Percentiles rank a stretch among this genome's conserved stretches.
These are phyloP conservation scores for Hippocampus mohnikei DNA, from an alignment of 2,113 vertebrate genomes.

Conservation along the genomic window DNA sequence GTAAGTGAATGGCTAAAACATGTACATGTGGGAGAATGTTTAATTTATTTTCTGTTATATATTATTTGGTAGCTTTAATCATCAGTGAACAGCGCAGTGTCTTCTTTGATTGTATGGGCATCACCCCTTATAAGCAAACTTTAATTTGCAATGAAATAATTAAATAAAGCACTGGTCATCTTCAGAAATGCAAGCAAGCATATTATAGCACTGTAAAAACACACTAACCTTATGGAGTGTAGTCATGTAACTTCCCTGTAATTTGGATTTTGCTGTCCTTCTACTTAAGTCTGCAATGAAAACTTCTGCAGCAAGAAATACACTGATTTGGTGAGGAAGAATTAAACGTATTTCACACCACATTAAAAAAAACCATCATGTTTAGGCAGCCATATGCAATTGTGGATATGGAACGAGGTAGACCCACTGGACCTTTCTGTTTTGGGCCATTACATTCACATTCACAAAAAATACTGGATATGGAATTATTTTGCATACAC, in stretches of 20 bases:
- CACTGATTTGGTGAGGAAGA: constrained; percentile 54
- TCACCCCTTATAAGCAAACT: constrained; percentile 8
- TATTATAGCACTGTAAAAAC: constrained; percentile 30
- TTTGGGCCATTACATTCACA: neutral
- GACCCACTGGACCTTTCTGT: neutral
- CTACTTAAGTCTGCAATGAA: constrained; percentile 40
- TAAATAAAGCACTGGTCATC: neutral
- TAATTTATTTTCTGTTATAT: constrained; percentile 2
- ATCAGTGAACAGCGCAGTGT: neutral
- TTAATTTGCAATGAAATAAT: constrained; percentile 9
- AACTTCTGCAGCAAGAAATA: constrained; percentile 35
- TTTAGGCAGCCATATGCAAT: neutral
- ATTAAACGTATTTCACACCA: constrained; percentile 15
- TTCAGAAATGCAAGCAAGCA: constrained; percentile 27
- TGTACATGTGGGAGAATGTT: constrained; percentile 3
- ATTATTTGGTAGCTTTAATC: constrained; percentile 8
- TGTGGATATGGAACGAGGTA: neutral
- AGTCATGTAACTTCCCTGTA: constrained; percentile 34
- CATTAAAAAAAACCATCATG: constrained; percentile 1
- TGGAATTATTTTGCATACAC: neutral
- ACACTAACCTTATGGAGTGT: constrained; percentile 50
- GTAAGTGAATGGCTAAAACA: constrained; percentile 23
- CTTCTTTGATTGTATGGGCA: constrained; percentile 6
- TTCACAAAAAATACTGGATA: neutral
- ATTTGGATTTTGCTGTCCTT: constrained; percentile 42